Base-by-base conservation (phyloP, 2,888 invertebrate genomes). In the Drosophila bunnanda region DNA sequence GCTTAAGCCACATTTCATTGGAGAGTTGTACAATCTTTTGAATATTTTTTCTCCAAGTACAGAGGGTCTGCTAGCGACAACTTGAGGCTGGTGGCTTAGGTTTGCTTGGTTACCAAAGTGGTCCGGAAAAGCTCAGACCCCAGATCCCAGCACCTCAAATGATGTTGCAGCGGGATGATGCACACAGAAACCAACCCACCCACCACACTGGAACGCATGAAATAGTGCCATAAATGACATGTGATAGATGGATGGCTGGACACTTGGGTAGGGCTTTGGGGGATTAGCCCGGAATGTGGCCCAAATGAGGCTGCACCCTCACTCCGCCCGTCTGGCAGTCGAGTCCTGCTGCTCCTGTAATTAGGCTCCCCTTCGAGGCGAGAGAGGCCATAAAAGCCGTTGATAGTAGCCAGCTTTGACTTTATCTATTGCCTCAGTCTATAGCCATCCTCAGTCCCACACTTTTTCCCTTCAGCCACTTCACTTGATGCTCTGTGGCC, bases 181-280 rank as follows among this genome's bases (percentile, higher is more conserved):
- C 70, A 71, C 50, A 71, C 52, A 52, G 43, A 34, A 44, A 54
- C 28, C n/a, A 8, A 28, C 50, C 9, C 13, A 50, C 9, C n/a
- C 3, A 17, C 6, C 30, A n/a, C 17, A 41, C 73, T 66, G 64
- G 59, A 56, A 70, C 56, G 60, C 70, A 71, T 50, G 43, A 78
- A 75, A 75, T 68, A 79, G 74, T 73, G 70, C 59, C 73, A 56
- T 71, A 67, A 84, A 82, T 82, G 82, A 79, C 80, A 74, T 78
- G 77, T 72, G 80, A 84, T 82, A 77, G 80, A 81, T 76, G 74
- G 75, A 81, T 76, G 69, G 76, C 57, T 77, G 75, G 61, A 53
- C 60, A 64, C 53, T 57, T 60, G 74, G 43, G 25, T 28, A 15
- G 60, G 57, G 44, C 57, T 65, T 30, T 39, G 55, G 36, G 43